Evolutionary conservation across 2,113 vertebrate genomes (phyloP), one percentile per base, ranked within the genome.

Genomic region (Myotis yumanensis): DNA sequence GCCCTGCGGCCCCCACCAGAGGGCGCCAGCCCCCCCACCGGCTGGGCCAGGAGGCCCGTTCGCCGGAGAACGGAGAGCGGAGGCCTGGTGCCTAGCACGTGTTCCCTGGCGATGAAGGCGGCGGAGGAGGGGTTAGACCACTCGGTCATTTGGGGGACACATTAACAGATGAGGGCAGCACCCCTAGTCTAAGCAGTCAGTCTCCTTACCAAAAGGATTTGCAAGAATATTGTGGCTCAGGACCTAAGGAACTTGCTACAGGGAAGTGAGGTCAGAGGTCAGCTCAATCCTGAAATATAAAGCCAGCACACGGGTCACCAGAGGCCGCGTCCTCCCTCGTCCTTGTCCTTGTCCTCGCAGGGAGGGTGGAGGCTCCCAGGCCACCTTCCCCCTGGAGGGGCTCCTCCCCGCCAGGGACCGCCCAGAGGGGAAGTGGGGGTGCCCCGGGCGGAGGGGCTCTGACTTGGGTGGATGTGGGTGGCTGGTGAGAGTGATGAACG

Each of bases 231-330:
- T 98, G 98, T 98, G 98, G 98, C 97, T 97, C 96, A 97, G 98
- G 97, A 98, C 98, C 97, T 98, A 98, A 97, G 98, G 98, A 96
- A 95, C 98, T 97, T 75, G 98, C 98, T 99, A 99, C 98, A 99
- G 98, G 97, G 98, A 98, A 97, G 98, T 99, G 98, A 99, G 98
- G 98, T 99, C 98, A 98, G 98, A 98, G 97, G 98, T 99, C 98
- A 99, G 98, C 97, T 99, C 98, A 98, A 99, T 98, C 98, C 98
- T 99, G 98, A 97, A 99, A 99, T 97, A 98, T 96, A 99, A 99
- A 98, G 96, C 98, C 97, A 98, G 98, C 98, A 98, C 95, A 98
- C 68, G 84, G 92, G 97, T 98, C 98, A 98, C 96, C 86, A 76
- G 95, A 85, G 64, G 97, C 95, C 90, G 86, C 15, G 30, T 0